phyloP scores from a whole-genome alignment of 2,888 invertebrate genomes.

The Erebia palarica region DNA sequence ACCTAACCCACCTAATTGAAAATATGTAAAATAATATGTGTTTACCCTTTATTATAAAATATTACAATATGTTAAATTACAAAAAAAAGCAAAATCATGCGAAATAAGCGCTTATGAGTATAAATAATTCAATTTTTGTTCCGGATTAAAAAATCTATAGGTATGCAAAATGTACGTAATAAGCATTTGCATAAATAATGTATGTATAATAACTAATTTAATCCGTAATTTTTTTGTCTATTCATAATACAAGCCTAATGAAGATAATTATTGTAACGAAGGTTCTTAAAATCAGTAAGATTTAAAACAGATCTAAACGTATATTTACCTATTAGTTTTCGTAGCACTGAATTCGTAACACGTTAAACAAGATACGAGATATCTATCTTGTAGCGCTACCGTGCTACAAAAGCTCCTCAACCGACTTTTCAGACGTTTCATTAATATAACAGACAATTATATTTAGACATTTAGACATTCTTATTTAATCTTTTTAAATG shows the following conservation, averaged over 20 bases:
- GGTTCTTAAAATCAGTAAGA: not conserved
- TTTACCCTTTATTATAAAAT: not conserved
- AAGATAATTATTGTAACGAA: not conserved
- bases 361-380: constrained; percentile 10
- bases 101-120: not conserved
- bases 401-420: constrained; percentile 64
- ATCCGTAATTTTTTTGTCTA: no score
- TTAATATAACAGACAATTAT: not conserved
- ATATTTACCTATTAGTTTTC: constrained; percentile 1
- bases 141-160: not conserved
- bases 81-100: not conserved
- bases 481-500: not conserved
- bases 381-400: constrained; percentile 33
- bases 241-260: not conserved
- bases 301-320: not conserved
- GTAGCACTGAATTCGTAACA: constrained; percentile 20
- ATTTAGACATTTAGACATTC: not conserved
- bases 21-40: no score
- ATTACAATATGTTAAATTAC: not conserved
- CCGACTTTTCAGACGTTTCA: constrained; percentile 55
- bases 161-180: no score
- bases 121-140: not conserved
- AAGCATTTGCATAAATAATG: no score
- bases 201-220: not conserved
- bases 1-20: no score